phyloP scores from a whole-genome alignment of 2,113 vertebrate species.

The Galeopterus variegatus region DNA sequence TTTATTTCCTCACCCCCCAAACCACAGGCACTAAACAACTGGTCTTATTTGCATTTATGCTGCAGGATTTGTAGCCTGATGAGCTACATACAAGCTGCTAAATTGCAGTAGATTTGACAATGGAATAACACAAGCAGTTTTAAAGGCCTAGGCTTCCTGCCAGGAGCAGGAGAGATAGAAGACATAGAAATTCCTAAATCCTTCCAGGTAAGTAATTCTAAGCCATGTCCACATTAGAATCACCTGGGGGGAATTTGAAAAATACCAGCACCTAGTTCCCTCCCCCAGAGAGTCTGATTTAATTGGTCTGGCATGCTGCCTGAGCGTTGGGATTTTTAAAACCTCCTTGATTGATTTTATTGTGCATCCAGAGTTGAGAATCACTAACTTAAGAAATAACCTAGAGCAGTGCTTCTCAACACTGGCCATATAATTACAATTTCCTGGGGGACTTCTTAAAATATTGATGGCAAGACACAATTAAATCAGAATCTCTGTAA shows the following conservation, averaged over 20 bases:
- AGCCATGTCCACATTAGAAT: not conserved
- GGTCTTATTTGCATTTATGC: not conserved
- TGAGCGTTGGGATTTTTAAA: not conserved
- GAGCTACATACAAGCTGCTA: not conserved
- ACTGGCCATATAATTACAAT: not conserved
- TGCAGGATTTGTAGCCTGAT: not conserved
- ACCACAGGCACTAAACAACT: not conserved
- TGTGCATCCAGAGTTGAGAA: not conserved
- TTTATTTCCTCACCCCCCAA: not conserved
- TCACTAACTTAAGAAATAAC: not conserved
- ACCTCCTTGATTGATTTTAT: not conserved
- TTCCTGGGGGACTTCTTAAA: not conserved
- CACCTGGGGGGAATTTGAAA: not conserved
- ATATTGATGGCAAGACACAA: not conserved
- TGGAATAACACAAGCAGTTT: not conserved
- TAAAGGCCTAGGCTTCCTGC: not conserved
- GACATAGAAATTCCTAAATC: slow-evolving; percentile 23
- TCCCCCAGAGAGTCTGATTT: not conserved
- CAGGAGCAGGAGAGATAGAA: not conserved
- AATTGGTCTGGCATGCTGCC: not conserved
- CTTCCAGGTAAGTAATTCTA: slow-evolving; percentile 6
- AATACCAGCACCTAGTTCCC: not conserved
- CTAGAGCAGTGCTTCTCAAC: not conserved
- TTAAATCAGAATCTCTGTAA: slow-evolving; percentile 26
- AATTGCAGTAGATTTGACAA: not conserved